These are phyloP conservation scores for Drosophila diplacantha DNA, from an alignment of 2,888 invertebrate genomes.

Conservation along the genomic window DNA sequence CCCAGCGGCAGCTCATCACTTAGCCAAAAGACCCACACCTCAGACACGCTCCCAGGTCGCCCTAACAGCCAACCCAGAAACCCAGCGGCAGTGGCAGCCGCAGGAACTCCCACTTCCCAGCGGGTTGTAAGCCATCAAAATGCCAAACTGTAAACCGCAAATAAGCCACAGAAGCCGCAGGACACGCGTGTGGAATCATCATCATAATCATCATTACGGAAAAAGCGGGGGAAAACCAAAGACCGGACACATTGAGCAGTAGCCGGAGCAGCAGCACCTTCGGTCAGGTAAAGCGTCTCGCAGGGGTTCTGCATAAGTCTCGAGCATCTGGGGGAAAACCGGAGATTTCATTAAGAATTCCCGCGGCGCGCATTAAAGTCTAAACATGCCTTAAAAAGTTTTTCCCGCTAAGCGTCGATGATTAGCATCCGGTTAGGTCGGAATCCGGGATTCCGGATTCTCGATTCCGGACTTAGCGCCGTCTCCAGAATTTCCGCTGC, in stretches of 20 bases:
- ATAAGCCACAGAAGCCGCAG: conserved; percentile 59
- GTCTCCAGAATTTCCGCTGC: conserved; percentile 64
- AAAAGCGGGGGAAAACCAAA: conserved; percentile 46
- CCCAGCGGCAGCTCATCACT: conserved; percentile 43
- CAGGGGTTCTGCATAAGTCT: conserved; percentile 13
- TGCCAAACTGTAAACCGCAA: conserved; percentile 1
- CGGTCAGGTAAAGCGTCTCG: conserved; percentile 52
- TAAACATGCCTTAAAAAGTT: conserved; percentile 71
- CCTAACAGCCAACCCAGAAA: conserved; percentile 3
- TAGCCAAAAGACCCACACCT: conserved; percentile 64
- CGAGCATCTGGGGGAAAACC: conserved; percentile 55
- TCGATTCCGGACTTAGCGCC: conserved; percentile 56
- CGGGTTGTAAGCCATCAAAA: conserved; percentile 54
- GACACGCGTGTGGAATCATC: conserved; percentile 58
- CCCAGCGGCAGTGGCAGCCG: conserved; percentile 19
- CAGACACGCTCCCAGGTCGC: conserved; percentile 26
- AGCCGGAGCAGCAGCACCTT: conserved; percentile 20
- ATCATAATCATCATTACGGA: conserved; percentile 43
- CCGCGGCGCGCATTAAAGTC: conserved; percentile 70
- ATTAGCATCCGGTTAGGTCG: conserved; percentile 62
- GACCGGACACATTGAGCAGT: conserved; percentile 23
- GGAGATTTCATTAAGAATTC: conserved; percentile 68
- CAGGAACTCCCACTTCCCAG: conserved; percentile 57
- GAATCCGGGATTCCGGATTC: conserved; percentile 34
- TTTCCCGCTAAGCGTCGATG: conserved; percentile 59